Conservation (phyloP, 2,888 invertebrate species). For the Caenorhabditis sp. region DNA sequence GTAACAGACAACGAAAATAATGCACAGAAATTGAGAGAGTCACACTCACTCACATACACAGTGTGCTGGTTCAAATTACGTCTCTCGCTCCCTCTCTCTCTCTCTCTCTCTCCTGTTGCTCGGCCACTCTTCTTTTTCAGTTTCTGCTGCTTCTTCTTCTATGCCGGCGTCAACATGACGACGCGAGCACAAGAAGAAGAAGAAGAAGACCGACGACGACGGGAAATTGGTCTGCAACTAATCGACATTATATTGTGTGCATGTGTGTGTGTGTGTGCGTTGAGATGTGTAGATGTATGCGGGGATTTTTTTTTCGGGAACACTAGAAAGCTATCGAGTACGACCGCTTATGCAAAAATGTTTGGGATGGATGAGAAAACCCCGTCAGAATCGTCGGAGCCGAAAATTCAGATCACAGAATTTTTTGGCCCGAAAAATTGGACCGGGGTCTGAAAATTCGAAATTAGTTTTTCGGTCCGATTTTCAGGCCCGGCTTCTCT, state of each 20-base stretch:
- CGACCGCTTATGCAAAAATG: too few relatives aligned
- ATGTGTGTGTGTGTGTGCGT: background rate
- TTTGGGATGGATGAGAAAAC: too few relatives aligned
- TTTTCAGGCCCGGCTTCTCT: too few relatives aligned
- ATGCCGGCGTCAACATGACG: background rate
- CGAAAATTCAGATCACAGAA: too few relatives aligned
- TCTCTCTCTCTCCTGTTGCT: slow-evolving; percentile 1
- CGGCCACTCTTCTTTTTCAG: background rate
- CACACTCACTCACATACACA: background rate
- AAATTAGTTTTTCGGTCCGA: too few relatives aligned
- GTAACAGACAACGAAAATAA: too few relatives aligned
- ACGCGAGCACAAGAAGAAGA: background rate
- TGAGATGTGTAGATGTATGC: background rate
- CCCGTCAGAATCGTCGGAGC: too few relatives aligned
- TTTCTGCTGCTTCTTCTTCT: background rate
- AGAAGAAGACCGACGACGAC: background rate
- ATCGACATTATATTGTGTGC: background rate
- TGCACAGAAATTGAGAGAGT: background rate
- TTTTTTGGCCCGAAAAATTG: too few relatives aligned
- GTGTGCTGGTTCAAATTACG: slow-evolving; percentile 1
- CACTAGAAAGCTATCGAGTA: background rate
- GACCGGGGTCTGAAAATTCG: too few relatives aligned
- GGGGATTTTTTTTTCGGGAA: background rate
- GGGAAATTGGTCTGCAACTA: slow-evolving; percentile 1
- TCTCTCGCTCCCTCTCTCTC: background rate